Conservation (phyloP, 2,888 invertebrate genomes). For the Sarcophaga caerulescens region DNA sequence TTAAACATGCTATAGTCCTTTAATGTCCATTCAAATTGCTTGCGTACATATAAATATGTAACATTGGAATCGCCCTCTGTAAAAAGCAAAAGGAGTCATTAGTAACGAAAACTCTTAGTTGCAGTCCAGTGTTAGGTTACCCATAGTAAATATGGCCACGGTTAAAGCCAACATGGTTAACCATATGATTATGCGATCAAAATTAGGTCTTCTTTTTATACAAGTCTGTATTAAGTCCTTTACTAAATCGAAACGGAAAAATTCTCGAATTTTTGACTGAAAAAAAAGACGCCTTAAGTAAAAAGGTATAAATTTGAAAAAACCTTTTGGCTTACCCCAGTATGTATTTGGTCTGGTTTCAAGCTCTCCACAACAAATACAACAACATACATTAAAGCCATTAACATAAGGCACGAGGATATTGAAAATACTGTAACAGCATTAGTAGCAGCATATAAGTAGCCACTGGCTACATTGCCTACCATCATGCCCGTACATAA, state of each 20-base stretch:
- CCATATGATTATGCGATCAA: constrained; percentile 80
- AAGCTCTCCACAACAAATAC: constrained; percentile 79
- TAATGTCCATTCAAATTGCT: constrained; percentile 79
- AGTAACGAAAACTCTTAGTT: not conserved
- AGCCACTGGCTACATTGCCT: constrained; percentile 84
- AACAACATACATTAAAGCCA: constrained; percentile 75
- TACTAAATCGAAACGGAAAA: constrained; percentile 79
- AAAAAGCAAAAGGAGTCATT: not conserved
- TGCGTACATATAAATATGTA: constrained; percentile 82
- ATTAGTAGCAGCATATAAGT: constrained; percentile 82
- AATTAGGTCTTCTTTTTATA: constrained; percentile 77
- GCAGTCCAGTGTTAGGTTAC: constrained; percentile 62
- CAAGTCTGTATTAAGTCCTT: constrained; percentile 78
- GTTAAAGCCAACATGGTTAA: constrained; percentile 78
- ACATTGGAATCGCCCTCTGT: constrained; percentile 81
- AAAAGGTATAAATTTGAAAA: not conserved
- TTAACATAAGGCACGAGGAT: constrained; percentile 72
- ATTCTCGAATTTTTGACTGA: constrained; percentile 77
- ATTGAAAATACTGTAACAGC: constrained; percentile 76
- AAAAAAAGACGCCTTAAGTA: not conserved
- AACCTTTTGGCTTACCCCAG: constrained; percentile 71
- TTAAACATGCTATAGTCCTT: constrained; percentile 78
- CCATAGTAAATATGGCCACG: constrained; percentile 78
- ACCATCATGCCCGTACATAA: constrained; percentile 84
- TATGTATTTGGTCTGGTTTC: constrained; percentile 73